Percentiles rank a stretch among this genome's conserved stretches.
phyloP scores from a whole-genome alignment of 2,113 vertebrate genomes.

The Rafetus swinhoei region DNA sequence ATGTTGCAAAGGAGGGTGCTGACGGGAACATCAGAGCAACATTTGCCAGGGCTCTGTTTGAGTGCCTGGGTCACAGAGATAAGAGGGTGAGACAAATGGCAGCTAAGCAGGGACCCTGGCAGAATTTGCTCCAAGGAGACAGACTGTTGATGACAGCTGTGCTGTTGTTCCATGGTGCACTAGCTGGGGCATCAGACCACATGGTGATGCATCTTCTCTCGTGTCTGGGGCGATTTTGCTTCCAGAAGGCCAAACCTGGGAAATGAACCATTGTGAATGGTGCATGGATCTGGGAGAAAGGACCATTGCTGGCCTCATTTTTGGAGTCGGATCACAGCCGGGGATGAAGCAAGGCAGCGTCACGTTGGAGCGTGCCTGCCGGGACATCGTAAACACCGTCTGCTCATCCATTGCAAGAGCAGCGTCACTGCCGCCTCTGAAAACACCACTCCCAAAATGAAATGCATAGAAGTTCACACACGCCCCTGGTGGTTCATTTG shows the following conservation, averaged over 20 bases:
- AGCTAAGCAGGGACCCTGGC: rapidly evolving
- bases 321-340: background rate
- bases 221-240: background rate
- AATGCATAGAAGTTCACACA: rapidly evolving
- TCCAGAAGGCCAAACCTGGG: background rate
- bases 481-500: background rate
- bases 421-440: background rate
- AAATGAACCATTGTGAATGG: background rate
- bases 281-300: background rate
- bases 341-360: background rate
- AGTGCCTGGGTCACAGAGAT: background rate
- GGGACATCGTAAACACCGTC: background rate
- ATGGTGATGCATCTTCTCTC: background rate
- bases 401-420: background rate
- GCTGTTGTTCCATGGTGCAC: rapidly evolving
- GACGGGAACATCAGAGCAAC: background rate
- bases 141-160: rapidly evolving
- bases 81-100: background rate
- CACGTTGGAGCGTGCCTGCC: background rate
- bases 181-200: background rate
- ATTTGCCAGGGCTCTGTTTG: background rate
- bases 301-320: background rate
- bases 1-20: background rate
- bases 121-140: background rate
- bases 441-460: rapidly evolving